These are phyloP conservation scores for Brevimyrus niger DNA, from an alignment of 2,113 vertebrate species.

Conservation along the genomic window DNA sequence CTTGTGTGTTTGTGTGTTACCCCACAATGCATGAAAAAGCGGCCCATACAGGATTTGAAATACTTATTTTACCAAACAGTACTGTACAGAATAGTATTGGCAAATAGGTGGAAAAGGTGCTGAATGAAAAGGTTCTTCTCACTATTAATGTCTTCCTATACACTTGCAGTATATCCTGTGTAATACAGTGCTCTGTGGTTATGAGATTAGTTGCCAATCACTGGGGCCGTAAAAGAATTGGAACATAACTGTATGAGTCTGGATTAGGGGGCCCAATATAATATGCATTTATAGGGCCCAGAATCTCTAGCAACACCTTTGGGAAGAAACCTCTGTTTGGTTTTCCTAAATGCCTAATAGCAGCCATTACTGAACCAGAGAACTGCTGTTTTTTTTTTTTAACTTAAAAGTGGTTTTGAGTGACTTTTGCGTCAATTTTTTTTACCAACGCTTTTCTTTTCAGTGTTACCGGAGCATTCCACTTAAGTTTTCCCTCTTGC, in stretches of 20 bases:
- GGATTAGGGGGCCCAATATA: too few relatives aligned
- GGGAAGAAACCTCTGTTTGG: not conserved
- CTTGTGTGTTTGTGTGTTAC: not conserved
- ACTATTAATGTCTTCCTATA: not conserved
- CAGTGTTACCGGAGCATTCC: not conserved
- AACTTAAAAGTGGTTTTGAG: conserved; percentile 9
- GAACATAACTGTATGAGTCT: too few relatives aligned
- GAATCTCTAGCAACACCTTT: not conserved
- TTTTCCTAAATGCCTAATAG: not conserved
- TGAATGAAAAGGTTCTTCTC: not conserved
- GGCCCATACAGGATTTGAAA: not conserved
- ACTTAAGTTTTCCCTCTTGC: not conserved
- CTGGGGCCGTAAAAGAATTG: too few relatives aligned
- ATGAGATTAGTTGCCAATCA: not conserved
- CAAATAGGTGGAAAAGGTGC: not conserved
- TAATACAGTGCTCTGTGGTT: not conserved
- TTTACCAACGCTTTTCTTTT: not conserved
- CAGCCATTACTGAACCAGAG: not conserved
- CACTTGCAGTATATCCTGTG: not conserved
- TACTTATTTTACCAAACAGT: not conserved
- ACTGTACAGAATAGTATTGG: not conserved
- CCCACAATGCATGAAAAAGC: not conserved
- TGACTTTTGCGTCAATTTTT: conserved; percentile 13
- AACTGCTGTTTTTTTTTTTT: not conserved
- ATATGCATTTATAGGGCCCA: too few relatives aligned